Base-by-base conservation (phyloP, 2,797 vertebrate species). In the Lutjanus argentimaculatus region DNA sequence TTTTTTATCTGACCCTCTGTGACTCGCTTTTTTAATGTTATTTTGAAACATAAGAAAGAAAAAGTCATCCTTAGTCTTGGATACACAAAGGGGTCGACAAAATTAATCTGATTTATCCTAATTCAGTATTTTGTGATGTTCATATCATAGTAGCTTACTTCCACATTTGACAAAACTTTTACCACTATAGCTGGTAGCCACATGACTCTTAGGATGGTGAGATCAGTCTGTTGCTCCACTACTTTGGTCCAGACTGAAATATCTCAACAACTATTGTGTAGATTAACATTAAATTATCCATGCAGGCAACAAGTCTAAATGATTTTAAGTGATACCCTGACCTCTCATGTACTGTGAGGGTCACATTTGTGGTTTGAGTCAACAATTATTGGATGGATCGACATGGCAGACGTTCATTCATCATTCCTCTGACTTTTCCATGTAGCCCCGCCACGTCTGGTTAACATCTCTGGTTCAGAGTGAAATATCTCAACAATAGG, bases 121-220 rank as follows among this genome's bases (percentile, higher is more conserved):
- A 72, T 77, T 68, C 10, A 61, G 36, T 59, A 30, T n/a, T 73
- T 14, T 51, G 15, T 75, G 36, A 53, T 6, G 7, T 57, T 70
- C 51, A 42, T 22, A 3, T 67, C 46, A 30, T 7, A 13, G 42
- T 22, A 49, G n/a, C 53, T 43, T 6, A 56, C 6, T 52, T 25
- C 13, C 13, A n/a, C 19, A 56, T 61, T 56, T 22, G 17, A 59
- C 4, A 6, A 25, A 22, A 17, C 15, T 55, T 11, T 11, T 9
- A 40, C 13, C 14, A 17, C 45, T 16, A 7, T 16, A 21, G 3
- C 11, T 4, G 16, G 6, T 1, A 7, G 8, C 7, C 1, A 6
- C 3, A 0, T 46, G 21, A 58, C 22, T 75, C 45, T 25, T 11
- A 17, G 15, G 17, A 14, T 11, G 46, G n/a, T 9, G 1, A 0